Percentiles rank a stretch among this genome's conserved stretches.
Conservation (phyloP, 53 echinoderm and acorn worm species). For the Crossaster papposus region DNA sequence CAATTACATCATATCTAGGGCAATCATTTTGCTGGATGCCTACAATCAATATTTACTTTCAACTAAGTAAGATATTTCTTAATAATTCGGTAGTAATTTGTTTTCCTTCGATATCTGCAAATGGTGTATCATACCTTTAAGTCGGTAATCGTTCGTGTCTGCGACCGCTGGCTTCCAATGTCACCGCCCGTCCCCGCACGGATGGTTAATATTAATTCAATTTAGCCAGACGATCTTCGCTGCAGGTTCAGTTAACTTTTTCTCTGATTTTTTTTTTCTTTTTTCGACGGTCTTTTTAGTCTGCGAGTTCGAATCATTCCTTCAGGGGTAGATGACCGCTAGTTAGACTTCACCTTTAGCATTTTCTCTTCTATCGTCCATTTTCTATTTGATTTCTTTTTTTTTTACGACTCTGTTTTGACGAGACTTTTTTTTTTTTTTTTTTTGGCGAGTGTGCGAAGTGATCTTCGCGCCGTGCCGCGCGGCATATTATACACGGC, state of each 20-base stretch:
- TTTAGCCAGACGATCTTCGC: slow-evolving; percentile 33
- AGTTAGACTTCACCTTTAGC: neutral
- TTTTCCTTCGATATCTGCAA: too few relatives aligned
- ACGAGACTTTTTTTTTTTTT: neutral
- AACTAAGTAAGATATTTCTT: too few relatives aligned
- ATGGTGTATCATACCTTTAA: too few relatives aligned
- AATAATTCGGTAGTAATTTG: too few relatives aligned
- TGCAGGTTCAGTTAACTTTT: slow-evolving; percentile 20
- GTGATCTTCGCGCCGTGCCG: neutral
- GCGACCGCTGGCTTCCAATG: slow-evolving; percentile 8
- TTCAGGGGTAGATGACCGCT: slow-evolving; percentile 48
- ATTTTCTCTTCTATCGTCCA: neutral
- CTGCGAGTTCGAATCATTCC: neutral
- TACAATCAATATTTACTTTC: too few relatives aligned
- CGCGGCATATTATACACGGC: neutral
- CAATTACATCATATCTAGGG: too few relatives aligned
- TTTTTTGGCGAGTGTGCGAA: neutral
- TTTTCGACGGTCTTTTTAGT: slow-evolving; percentile 12
- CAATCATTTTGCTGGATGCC: too few relatives aligned
- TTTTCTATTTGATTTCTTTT: slow-evolving; percentile 6
- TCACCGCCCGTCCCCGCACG: slow-evolving; percentile 10
- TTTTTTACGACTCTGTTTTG: slow-evolving; percentile 1
- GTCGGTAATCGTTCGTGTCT: slow-evolving; percentile 56
- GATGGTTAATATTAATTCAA: slow-evolving; percentile 56
- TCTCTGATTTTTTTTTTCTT: neutral